A percentile compares a stretch with the other conserved stretches of the same genome.
Conservation (phyloP, 2,888 invertebrate genomes). For the Aporophyla lueneburgensis region DNA sequence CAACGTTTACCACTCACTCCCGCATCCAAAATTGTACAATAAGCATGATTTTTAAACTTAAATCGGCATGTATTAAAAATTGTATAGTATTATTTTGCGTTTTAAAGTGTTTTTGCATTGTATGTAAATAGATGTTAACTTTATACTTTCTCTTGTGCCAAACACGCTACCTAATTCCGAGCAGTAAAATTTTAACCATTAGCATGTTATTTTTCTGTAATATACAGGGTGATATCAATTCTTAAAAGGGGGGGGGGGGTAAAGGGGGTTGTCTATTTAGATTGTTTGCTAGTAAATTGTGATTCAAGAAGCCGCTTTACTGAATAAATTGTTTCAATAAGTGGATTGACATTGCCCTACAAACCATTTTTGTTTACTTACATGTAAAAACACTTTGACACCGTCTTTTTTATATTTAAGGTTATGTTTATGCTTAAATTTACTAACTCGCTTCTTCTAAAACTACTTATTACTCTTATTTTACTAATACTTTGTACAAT, state of each 20-base stretch:
- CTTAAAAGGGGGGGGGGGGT: neutral
- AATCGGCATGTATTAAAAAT: constrained; percentile 43
- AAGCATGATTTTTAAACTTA: constrained; percentile 28
- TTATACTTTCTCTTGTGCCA: neutral
- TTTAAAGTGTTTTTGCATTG: constrained; percentile 49
- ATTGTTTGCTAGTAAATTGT: too few relatives aligned
- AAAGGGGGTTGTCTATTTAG: neutral
- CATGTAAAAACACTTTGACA: constrained; percentile 50
- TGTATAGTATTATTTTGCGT: constrained; percentile 38
- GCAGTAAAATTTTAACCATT: neutral
- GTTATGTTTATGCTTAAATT: constrained; percentile 35
- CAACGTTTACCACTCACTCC: constrained; percentile 15
- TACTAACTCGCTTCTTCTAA: constrained; percentile 44
- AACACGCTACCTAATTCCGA: neutral
- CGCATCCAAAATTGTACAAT: constrained; percentile 34
- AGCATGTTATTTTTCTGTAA: neutral
- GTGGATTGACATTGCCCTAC: neutral
- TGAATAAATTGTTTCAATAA: neutral
- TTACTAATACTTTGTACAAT: constrained; percentile 26
- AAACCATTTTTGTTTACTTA: neutral
- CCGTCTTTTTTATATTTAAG: constrained; percentile 1
- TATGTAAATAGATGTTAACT: neutral
- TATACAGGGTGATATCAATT: neutral
- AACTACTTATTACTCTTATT: neutral
- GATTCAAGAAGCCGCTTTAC: neutral